phyloP scores from a whole-genome alignment of 2,113 vertebrate genomes.

The Dicentrarchus labrax region DNA sequence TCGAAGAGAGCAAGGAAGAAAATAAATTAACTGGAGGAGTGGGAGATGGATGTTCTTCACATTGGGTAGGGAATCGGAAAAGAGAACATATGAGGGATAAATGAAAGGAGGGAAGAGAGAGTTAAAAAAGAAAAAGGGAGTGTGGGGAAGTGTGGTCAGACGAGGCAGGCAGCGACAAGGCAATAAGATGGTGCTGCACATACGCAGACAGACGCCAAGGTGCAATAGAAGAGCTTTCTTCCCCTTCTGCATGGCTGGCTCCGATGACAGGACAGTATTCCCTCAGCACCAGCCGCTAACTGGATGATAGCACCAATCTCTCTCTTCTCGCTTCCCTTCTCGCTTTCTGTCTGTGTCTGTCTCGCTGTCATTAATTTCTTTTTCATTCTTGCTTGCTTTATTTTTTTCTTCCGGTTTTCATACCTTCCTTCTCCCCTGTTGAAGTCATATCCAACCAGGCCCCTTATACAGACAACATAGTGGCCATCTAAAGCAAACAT shows the following conservation, averaged over 20 bases:
- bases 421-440: neutral
- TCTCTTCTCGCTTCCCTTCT: conserved; percentile 59
- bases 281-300: conserved; percentile 72
- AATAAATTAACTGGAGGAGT: conserved; percentile 48
- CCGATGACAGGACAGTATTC: conserved; percentile 80
- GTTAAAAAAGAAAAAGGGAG: conserved; percentile 35
- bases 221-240: conserved; percentile 71
- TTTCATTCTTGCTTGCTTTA: neutral
- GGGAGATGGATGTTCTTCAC: conserved; percentile 65
- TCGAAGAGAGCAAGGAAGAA: conserved; percentile 10
- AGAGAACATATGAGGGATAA: conserved; percentile 38
- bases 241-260: conserved; percentile 74
- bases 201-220: conserved; percentile 65
- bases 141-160: conserved; percentile 43
- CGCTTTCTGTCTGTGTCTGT: conserved; percentile 51
- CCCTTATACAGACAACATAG: conserved; percentile 1
- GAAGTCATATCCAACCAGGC: conserved; percentile 34
- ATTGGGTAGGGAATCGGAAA: conserved; percentile 27
- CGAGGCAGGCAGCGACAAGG: conserved; percentile 53
- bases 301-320: conserved; percentile 78
- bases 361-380: conserved; percentile 54
- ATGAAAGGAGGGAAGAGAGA: conserved; percentile 43
- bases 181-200: conserved; percentile 64
- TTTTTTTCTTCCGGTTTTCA: neutral
- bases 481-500: conserved; percentile 65